Base-by-base conservation (phyloP, 2,888 invertebrate genomes). In the Cancer borealis region DNA sequence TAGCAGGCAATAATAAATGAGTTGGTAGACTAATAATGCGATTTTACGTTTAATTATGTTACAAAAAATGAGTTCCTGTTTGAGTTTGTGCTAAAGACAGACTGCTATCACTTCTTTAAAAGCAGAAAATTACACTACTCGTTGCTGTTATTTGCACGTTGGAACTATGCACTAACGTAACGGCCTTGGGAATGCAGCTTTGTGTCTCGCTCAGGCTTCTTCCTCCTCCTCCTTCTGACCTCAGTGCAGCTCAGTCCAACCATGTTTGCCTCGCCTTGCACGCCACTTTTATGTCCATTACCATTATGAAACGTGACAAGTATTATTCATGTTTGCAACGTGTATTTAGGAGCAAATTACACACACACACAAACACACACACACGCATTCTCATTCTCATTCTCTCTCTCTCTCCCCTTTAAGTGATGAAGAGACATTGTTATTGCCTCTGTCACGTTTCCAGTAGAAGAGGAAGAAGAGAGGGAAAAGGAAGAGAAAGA, bases 341-440 rank as follows among this genome's bases (percentile, higher is more conserved):
- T 60, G 17, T 60, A 17, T 60, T 60, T 5, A 60, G 17, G 17
- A 21, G 60, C 21, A 60, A 60, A 60, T 60, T 21, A 21, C 39
- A 6, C 21, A 4, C 66, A 14, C 66, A 14, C 45, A 14, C n/a
- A n/a, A n/a, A n/a, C n/a, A n/a, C n/a, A n/a, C n/a, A n/a, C n/a
- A n/a, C n/a, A n/a, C n/a, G n/a, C n/a, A n/a, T n/a, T n/a, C n/a
- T n/a, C n/a, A n/a, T n/a, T n/a, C 30, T 21, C 39, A 1, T 26
- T 10, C 73, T 10, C 73, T 10, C 10, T 79, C 73, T 26, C 26
- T 2, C 73, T 26, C 73, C 73, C 73, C 73, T 79, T 79, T 79
- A 79, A 79, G 73, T 79, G 30, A 79, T 79, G 73, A 79, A 79
- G 73, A 79, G 73, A 79, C 73, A 79, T 10, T 8, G 73, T 79